These are phyloP conservation scores for Antrozous pallidus DNA, from an alignment of 2,797 vertebrate species.

Conservation along the genomic window DNA sequence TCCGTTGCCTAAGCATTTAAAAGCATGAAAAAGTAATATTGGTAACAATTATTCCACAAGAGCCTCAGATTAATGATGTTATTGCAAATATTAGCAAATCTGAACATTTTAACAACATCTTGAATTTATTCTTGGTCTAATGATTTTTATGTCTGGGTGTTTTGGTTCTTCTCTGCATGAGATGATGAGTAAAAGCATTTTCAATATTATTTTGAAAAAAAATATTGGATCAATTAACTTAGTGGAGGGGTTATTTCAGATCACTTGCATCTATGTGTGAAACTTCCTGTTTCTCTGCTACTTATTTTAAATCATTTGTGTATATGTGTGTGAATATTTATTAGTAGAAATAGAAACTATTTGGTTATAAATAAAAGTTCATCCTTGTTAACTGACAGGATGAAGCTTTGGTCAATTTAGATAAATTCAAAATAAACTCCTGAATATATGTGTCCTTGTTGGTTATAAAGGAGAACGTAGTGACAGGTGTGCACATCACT, in stretches of 20 bases:
- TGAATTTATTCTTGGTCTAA: constrained; percentile 27
- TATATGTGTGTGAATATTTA: neutral
- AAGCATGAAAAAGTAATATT: neutral
- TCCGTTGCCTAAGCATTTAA: neutral
- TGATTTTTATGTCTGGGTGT: neutral
- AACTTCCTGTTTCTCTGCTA: neutral
- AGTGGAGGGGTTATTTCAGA: neutral
- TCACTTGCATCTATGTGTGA: neutral
- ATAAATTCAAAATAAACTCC: constrained; percentile 37
- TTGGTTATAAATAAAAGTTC: neutral
- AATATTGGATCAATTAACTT: neutral
- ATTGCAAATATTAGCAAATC: neutral
- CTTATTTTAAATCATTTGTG: neutral
- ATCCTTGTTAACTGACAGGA: neutral
- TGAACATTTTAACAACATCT: neutral
- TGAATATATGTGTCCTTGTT: neutral
- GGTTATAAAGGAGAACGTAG: neutral
- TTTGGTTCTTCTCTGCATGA: neutral
- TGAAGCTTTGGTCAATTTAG: neutral
- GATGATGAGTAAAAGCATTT: neutral
- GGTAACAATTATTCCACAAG: neutral
- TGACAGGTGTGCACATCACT: neutral
- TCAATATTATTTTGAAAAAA: constrained; percentile 30
- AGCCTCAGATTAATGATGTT: neutral
- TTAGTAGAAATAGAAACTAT: neutral